Evolutionary conservation across 2,888 invertebrate genomes (phyloP).

Genomic region (Eupithecia exiguata): DNA sequence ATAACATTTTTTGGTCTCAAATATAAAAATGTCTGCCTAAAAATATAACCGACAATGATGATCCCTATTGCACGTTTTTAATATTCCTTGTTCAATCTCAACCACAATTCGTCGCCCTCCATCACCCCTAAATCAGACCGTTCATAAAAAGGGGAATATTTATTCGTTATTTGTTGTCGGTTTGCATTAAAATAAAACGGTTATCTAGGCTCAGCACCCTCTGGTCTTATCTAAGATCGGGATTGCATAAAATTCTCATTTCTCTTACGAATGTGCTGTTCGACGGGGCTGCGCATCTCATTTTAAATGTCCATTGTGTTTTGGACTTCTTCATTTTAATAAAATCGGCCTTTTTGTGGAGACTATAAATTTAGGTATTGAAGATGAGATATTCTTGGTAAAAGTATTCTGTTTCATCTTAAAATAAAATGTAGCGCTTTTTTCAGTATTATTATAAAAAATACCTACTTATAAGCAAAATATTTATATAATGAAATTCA

Average conservation of each 20-base stretch:
- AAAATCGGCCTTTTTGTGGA: background rate
- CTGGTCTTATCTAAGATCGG: conserved; percentile 78
- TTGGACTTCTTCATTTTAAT: conserved; percentile 48
- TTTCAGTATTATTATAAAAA: background rate
- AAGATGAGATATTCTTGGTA: background rate
- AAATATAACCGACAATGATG: background rate
- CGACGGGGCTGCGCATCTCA: conserved; percentile 72
- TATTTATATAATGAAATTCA: background rate
- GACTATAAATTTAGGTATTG: background rate
- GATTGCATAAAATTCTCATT: conserved; percentile 81
- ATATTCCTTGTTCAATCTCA: conserved; percentile 61
- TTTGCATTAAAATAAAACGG: conserved; percentile 82
- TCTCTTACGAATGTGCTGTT: conserved; percentile 72
- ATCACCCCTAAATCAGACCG: conserved; percentile 77
- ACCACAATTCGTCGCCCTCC: conserved; percentile 79
- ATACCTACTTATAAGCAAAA: background rate
- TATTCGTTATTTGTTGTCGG: conserved; percentile 83
- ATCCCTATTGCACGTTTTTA: background rate
- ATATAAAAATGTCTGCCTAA: background rate
- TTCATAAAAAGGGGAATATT: conserved; percentile 78
- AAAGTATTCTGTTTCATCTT: background rate
- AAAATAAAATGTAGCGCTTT: background rate
- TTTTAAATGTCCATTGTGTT: conserved; percentile 59
- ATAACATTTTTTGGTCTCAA: background rate
- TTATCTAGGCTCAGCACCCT: conserved; percentile 80